Evolutionary conservation across 2,113 vertebrate genomes (phyloP), one percentile per base, ranked within the genome.

Genomic region (Cebus imitator): DNA sequence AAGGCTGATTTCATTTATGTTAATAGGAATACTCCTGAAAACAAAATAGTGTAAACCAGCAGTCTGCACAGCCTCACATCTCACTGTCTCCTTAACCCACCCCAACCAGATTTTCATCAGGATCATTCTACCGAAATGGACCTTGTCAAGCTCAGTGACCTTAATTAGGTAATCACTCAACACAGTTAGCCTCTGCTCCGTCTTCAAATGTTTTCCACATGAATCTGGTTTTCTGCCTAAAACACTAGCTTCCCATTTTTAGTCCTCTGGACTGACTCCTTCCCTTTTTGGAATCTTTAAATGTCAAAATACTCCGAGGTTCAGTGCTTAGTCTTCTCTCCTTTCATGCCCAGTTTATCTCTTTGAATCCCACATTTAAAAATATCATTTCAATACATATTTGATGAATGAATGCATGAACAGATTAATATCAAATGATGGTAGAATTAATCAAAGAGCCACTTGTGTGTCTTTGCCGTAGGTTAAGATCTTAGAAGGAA

Each of bases 361-460:
- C 52, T 76, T 48, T 8, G 40, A 87, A 55, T 16, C 17, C 6
- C 23, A 75, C 78, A 90, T 80, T 80, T 80, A 70, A 95, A 96
- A 97, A 92, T 87, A 92, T 3, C 23, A 30, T 72, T 96, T 96
- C 57, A 68, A 81, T 78, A 43, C 9, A 82, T 91, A 78, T 89
- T 88, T 91, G 45, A 93, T 91, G 48, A 83, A 50, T 75, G 40
- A 87, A 79, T 79, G 70, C 88, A 25, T 79, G 8, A n/a, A 82
- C 13, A 64, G 76, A 87, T 87, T 95, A 80, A 72, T 97, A 61
- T 8, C 10, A 93, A 43, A 88, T 58, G 52, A 43, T 66, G 50
- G 32, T 48, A 85, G 27, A 96, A 91, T 89, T 93, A 73, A 91
- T 93, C 82, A 96, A 94, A 97, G 14, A 70, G 20, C 43, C 61